A percentile compares a stretch with the other conserved stretches of the same genome.
Conservation (phyloP, 2,113 vertebrate genomes). For the Vimba vimba region DNA sequence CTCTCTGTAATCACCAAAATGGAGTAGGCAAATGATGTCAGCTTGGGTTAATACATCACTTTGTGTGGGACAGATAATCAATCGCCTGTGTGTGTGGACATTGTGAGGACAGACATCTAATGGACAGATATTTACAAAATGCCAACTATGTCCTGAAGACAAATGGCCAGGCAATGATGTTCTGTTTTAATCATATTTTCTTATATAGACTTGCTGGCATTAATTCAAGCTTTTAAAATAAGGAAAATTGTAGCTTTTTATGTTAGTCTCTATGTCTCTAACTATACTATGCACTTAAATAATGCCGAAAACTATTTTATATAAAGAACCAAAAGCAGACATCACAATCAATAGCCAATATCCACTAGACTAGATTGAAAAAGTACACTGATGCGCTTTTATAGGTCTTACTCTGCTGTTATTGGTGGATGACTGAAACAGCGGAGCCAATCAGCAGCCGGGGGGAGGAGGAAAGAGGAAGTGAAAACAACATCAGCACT, state of each 20-base stretch:
- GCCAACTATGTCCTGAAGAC: constrained; percentile 4
- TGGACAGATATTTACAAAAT: constrained; percentile 20
- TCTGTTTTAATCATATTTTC: neutral
- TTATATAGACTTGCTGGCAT: neutral
- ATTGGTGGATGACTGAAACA: constrained; percentile 57
- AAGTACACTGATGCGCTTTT: constrained; percentile 1
- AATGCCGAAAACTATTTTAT: neutral
- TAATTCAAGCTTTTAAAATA: neutral
- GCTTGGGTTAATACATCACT: neutral
- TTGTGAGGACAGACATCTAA: neutral
- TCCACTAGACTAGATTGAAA: neutral
- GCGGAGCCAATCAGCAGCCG: constrained; percentile 67
- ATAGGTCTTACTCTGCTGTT: constrained; percentile 39
- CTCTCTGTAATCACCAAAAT: constrained; percentile 1
- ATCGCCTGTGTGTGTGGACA: neutral
- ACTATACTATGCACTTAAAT: neutral
- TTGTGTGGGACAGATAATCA: constrained; percentile 27
- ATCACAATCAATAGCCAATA: neutral
- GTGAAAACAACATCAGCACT: constrained; percentile 76
- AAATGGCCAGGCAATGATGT: neutral
- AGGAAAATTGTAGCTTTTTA: neutral
- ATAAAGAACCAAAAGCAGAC: neutral
- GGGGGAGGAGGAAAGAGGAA: constrained; percentile 78
- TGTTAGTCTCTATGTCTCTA: neutral
- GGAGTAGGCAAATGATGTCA: neutral